Evolutionary conservation across 2,888 invertebrate species (phyloP).

Genomic region (Laspeyria flexula): DNA sequence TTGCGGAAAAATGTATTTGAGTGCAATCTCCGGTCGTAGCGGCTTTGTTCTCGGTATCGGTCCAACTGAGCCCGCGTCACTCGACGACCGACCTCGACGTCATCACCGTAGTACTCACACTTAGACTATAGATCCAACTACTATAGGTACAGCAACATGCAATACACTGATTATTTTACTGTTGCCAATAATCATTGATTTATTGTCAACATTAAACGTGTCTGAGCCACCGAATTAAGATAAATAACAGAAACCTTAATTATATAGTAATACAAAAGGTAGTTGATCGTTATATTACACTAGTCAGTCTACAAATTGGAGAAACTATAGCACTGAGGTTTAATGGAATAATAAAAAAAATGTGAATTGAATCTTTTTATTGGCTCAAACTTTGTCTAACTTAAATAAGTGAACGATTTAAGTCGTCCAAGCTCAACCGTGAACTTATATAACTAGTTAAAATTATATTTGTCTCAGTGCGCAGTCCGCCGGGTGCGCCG

Average conservation of each 20-base stretch:
- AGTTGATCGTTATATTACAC: no score
- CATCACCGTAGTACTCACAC: no score
- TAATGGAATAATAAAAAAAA: not conserved
- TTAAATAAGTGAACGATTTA: conserved; percentile 11
- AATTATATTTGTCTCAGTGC: conserved; percentile 17
- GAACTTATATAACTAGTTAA: conserved; percentile 10
- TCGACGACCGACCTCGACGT: not conserved
- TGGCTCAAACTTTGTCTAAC: conserved; percentile 3
- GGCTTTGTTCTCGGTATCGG: conserved; percentile 48
- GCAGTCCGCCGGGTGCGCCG: not conserved
- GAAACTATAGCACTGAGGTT: no score
- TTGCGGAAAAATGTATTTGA: conserved; percentile 61
- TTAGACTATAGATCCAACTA: no score
- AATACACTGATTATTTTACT: no score
- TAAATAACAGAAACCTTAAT: no score
- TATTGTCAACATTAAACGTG: no score
- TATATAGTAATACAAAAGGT: no score
- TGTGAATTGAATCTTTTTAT: not conserved
- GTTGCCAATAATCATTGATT: no score
- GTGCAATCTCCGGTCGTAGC: conserved; percentile 63
- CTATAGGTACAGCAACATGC: no score
- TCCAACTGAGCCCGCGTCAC: not conserved
- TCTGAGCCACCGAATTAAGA: no score
- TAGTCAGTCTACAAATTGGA: no score
- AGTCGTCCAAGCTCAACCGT: conserved; percentile 8